phyloP scores from a whole-genome alignment of 2,888 invertebrate species.

The Nysson spinosus region DNA sequence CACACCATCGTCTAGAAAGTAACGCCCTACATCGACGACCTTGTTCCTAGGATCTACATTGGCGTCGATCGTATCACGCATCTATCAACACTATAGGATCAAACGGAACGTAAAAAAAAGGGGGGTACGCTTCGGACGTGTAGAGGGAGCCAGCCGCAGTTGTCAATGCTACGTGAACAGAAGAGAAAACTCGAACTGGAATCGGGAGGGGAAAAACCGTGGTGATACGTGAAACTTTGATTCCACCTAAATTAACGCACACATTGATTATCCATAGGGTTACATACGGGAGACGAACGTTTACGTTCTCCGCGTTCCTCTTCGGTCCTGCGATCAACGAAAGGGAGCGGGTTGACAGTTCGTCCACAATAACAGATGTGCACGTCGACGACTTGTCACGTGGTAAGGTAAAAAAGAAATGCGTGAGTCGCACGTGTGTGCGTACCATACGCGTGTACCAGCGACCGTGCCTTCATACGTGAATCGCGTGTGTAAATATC shows the following conservation, averaged over 20 bases:
- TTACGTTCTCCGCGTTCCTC: conserved; percentile 10
- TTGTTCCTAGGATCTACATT: conserved; percentile 57
- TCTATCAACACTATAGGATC: conserved; percentile 38
- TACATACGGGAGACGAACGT: conserved; percentile 33
- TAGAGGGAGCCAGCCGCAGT: conserved; percentile 47
- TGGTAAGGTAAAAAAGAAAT: conserved; percentile 40
- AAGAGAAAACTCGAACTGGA: conserved; percentile 6
- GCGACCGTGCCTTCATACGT: conserved; percentile 9
- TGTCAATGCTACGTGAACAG: conserved; percentile 42
- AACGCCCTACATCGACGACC: conserved; percentile 58
- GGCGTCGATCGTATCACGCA: conserved; percentile 42
- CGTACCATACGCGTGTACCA: conserved; percentile 23
- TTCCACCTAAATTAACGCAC: conserved; percentile 20
- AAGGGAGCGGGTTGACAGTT: conserved; percentile 41
- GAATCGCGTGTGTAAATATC: conserved; percentile 7
- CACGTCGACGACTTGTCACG: conserved; percentile 48
- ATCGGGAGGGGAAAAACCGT: not conserved
- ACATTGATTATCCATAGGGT: conserved; percentile 11
- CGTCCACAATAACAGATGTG: conserved; percentile 40
- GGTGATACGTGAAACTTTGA: conserved; percentile 9
- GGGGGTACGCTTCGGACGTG: conserved; percentile 16
- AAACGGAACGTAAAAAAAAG: conserved; percentile 31
- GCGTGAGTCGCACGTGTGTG: conserved; percentile 14
- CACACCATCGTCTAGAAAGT: conserved; percentile 51
- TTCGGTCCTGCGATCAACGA: conserved; percentile 12